Evolutionary conservation across 2,797 vertebrate genomes (phyloP), one percentile per base, ranked within the genome.

Genomic region (Anomalospiza imberbis): DNA sequence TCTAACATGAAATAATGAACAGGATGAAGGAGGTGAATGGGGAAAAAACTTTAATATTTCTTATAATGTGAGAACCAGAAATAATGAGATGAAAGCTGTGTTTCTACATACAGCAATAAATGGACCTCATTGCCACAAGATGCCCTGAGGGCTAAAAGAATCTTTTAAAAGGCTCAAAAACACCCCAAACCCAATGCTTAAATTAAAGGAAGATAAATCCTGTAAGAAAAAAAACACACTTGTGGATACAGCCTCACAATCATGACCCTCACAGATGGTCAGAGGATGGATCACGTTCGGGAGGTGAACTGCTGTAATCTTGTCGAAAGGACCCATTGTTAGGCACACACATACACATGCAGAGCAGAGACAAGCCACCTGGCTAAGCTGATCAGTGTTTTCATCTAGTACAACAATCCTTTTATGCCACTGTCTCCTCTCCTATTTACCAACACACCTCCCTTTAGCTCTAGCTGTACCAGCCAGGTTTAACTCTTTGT

Each of bases 221-320:
- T 18, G 25, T 18, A 48, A 62, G n/a, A 58, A 18, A 6, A 6
- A 57, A 25, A 66, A 54, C 9, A 34, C 10, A 20, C 1, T 31
- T 65, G 31, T 29, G 12, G 24, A 42, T 32, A 45, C 24, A 80
- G 12, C 19, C 12, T 85, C n/a, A 57, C 26, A 26, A 12, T 15
- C 22, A 65, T 12, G 18, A 65, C 18, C 3, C 20, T 26, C 9
- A n/a, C 4, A 32, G 25, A 60, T 5, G 40, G 17, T 55, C n/a
- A 77, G 44, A 53, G n/a, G 31, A 26, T 38, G 10, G 26, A 36
- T 29, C 26, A 32, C 0, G 0, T n/a, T 60, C 20, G 63, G 51
- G 47, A 76, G 36, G 34, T 50, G 58, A 70, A 32, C 17, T 22
- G 12, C 42, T 76, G 51, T 22, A 73, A n/a, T 51, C 16, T 36